Conservation (phyloP, 2,797 vertebrate genomes). For the Muscicapa striata region DNA sequence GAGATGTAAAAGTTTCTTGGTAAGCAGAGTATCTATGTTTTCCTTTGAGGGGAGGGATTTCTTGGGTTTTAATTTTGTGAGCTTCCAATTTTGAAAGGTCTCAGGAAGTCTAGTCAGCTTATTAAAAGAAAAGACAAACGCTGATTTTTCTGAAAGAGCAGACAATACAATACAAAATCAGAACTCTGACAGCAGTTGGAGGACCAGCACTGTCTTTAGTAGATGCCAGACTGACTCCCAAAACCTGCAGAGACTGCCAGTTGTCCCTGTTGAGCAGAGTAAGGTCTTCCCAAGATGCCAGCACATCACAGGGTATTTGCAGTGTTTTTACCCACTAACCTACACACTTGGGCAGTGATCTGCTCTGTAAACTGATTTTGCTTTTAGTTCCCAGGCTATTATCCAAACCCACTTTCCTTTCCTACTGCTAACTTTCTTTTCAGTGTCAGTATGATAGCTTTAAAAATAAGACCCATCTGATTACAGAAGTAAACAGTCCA, state of each 20-base stretch:
- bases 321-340: neutral
- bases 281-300: neutral
- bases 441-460: neutral
- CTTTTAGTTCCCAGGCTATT: neutral
- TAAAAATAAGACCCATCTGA: neutral
- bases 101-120: neutral
- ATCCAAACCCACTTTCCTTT: neutral
- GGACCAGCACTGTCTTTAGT: neutral
- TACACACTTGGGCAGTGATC: neutral
- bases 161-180: neutral
- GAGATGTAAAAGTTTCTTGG: slow-evolving; percentile 86
- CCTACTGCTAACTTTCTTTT: neutral
- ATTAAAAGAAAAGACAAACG: neutral
- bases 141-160: neutral
- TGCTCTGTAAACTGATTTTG: neutral
- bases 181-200: neutral
- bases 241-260: neutral
- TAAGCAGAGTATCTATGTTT: slow-evolving; percentile 71
- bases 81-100: neutral
- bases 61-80: neutral
- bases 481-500: neutral
- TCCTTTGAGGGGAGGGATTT: neutral
- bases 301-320: neutral
- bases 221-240: neutral
- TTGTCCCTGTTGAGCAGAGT: neutral